Base-by-base conservation (phyloP, 1,140 invertebrate genomes). In the Solen grandis region DNA sequence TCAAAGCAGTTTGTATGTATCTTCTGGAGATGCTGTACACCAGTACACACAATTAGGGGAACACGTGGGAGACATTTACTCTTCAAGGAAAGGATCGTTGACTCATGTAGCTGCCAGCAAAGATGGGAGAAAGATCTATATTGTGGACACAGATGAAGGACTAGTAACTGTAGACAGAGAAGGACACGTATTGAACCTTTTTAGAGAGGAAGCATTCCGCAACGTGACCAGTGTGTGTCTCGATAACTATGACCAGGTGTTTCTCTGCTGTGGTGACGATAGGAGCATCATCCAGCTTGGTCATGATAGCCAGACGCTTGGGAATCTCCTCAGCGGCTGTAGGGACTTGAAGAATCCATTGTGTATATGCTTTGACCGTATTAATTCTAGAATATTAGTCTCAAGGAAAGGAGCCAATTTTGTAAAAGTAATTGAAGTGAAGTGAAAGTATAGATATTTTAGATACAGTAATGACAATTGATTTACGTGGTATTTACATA, bases 381-480 rank as follows among this genome's bases (percentile, higher is more conserved):
- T 78, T 31, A 35, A 78, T 25, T 38, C 31, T 33, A 33, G 75
- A 68, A 38, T 78, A n/a, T 54, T 69, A 19, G 35, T 78, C 29
- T 46, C 63, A 1, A 78, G 65, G 65, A 78, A 68, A 60, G 41
- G 27, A 29, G 66, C 65, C 31, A 78, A 78, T 60, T 13, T 78
- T 36, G 57, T 78, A 0, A 78, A 78, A 78, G 65, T 57, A 2
- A 66, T 78, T 59, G 75, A 78, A 10, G 25, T 78, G 0, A 78
- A 69, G 66, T 78, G 55, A 76, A 38, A 10, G 41, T 46, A n/a
- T n/a, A n/a, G n/a, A n/a, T n/a, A n/a, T n/a, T n/a, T n/a, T n/a
- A n/a, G n/a, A n/a, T n/a, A n/a, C n/a, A n/a, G n/a, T n/a, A n/a
- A n/a, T n/a, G n/a, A n/a, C n/a, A n/a, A n/a, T n/a, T n/a, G n/a